Percentiles rank a stretch among this genome's conserved stretches.
Conservation (phyloP, 2,888 invertebrate species). For the Tetramorium bicarinatum region DNA sequence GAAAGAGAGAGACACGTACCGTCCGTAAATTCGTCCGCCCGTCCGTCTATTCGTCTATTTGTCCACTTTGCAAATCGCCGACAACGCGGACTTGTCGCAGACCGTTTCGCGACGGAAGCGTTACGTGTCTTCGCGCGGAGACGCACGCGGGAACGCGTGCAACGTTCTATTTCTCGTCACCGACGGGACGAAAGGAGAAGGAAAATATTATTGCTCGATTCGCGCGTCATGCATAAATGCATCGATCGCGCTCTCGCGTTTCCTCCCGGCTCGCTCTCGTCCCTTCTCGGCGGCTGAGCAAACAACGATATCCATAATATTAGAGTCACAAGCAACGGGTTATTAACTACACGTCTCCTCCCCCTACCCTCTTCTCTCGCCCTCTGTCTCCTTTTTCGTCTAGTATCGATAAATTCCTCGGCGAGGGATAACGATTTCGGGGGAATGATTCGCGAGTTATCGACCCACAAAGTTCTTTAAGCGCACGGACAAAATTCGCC, state of each 20-base stretch:
- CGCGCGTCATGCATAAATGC: slow-evolving; percentile 78
- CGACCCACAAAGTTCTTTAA: background rate
- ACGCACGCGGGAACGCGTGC: background rate
- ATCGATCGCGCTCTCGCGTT: slow-evolving; percentile 70
- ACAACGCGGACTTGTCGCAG: slow-evolving; percentile 1
- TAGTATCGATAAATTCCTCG: slow-evolving; percentile 11
- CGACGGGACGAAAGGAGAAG: slow-evolving; percentile 75
- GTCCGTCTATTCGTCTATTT: background rate
- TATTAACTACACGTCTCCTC: slow-evolving; percentile 67
- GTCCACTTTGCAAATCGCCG: slow-evolving; percentile 11
- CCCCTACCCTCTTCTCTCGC: background rate
- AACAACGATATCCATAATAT: slow-evolving; percentile 84
- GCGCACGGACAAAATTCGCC: background rate
- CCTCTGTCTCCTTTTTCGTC: slow-evolving; percentile 5
- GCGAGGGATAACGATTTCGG: background rate
- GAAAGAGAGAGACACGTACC: background rate
- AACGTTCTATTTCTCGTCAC: slow-evolving; percentile 72
- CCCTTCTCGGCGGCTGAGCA: slow-evolving; percentile 81
- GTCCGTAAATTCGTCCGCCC: background rate
- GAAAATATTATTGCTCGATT: slow-evolving; percentile 85
- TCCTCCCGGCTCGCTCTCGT: slow-evolving; percentile 68
- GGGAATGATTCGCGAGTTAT: background rate
- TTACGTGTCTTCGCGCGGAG: background rate
- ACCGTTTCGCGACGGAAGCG: background rate
- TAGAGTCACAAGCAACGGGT: slow-evolving; percentile 80